These are phyloP conservation scores for Saturnia japonica DNA, from an alignment of 2,888 invertebrate genomes.

Conservation along the genomic window DNA sequence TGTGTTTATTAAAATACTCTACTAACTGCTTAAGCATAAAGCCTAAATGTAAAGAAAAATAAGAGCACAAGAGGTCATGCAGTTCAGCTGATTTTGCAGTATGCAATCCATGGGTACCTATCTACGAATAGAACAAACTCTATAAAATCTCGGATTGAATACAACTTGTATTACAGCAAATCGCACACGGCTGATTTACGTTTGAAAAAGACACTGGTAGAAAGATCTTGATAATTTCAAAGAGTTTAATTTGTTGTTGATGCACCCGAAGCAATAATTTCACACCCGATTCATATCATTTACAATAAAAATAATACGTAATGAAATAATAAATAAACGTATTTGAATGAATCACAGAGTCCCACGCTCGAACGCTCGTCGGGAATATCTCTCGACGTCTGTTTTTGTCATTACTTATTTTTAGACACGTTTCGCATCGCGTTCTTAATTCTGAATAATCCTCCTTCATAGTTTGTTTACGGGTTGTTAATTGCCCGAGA, in stretches of 20 bases:
- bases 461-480: slow-evolving; percentile 25
- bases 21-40: too few species aligned
- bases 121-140: too few species aligned
- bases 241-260: background rate
- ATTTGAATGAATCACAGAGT: slow-evolving; percentile 28
- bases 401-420: slow-evolving; percentile 33
- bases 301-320: slow-evolving; percentile 20
- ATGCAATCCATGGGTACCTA: too few species aligned
- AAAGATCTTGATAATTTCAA: background rate
- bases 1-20: too few species aligned
- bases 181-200: background rate
- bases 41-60: too few species aligned
- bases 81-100: too few species aligned
- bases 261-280: background rate
- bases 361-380: slow-evolving; percentile 35
- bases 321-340: slow-evolving; percentile 16
- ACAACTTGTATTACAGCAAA: background rate
- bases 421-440: slow-evolving; percentile 22
- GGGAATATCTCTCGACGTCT: slow-evolving; percentile 10
- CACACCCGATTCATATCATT: slow-evolving; percentile 3
- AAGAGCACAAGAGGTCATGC: too few species aligned
- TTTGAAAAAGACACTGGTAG: background rate
- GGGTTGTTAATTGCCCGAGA: background rate
- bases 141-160: background rate
- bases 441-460: slow-evolving; percentile 1